Base-by-base conservation (phyloP, 2,888 invertebrate species). In the Limnephilus lunatus region DNA sequence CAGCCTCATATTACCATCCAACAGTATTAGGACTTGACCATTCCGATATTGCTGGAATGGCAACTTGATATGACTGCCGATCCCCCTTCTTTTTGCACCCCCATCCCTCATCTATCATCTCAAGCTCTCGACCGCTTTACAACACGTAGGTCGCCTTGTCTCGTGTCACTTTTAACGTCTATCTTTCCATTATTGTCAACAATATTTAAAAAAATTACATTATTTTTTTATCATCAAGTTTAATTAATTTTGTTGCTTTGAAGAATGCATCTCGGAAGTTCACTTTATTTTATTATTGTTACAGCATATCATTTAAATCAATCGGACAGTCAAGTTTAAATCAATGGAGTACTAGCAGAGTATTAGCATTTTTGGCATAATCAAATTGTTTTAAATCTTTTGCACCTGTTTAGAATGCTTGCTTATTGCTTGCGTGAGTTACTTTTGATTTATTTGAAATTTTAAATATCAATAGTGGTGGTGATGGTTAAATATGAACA, bases 31-130 rank as follows among this genome's bases (percentile, higher is more conserved):
- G 68, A 68, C 68, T 68, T 68, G 68, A 68, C 68, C 68, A 68
- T 68, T 68, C 7, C 1, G 19, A 19, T 68, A 68, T 83, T 32
- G 35, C 19, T 83, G 35, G 83, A 35, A 83, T 83, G 83, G 83
- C 83, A 83, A 35, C 83, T 83, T 35, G 83, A 83, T 83, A 25
- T 32, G 83, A 35, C 83, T 35, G 35, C 83, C 32, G 83, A 32
- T 19, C 35, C 83, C 31, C 83, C 35, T 39, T 32, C 83, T 83
- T 39, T 25, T 19, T 39, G 83, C 83, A 32, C 83, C 35, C 83
- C 83, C 83, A 32, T n/a, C 25, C 83, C 83, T 35, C 83, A 83
- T 35, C 83, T 35, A 32, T 11, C 15, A 30, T 82, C 32, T 83
- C 83, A 83, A 25, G 68, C 68, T 68, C 83, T 83, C 35, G 3